Evolutionary conservation across 2,888 invertebrate species (phyloP), one percentile per base, ranked within the genome.

Genomic region (Platerodrilus igneus): DNA sequence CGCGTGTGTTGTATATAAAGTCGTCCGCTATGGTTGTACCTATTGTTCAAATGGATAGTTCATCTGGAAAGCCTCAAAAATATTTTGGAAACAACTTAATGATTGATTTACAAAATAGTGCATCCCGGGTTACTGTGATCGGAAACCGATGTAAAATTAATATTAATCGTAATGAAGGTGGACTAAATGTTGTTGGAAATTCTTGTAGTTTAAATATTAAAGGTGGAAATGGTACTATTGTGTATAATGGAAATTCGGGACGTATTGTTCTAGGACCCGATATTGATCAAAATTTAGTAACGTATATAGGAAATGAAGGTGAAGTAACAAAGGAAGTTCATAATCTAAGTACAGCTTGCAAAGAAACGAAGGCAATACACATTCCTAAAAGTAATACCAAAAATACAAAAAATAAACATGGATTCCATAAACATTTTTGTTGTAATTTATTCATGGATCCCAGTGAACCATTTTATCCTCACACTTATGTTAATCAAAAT

Each of bases 231-330:
- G 53, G 53, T 13, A 36, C 34, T 9, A 47, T 54, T 17, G 25
- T 29, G 21, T 54, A 51, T 18, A 45, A 42, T n/a, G 53, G 53
- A 29, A 51, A 54, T 26, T 36, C 38, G n/a, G 53, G 52, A 1
- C 37, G 42, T 8, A 27, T 52, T 4, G 10, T 40, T 11, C 20
- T 51, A 5, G 53, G 53, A 8, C 11, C 28, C 4, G 20, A 29
- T 6, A 20, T 51, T 27, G 35, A 44, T 9, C 14, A 31, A 4
- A 33, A 26, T 7, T 37, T 40, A 2, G 40, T 53, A n/a, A 40
- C 19, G 5, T 51, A 43, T 9, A 28, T 40, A 3, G 53, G 53
- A 10, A 45, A 50, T 32, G 40, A 41, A 5, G 48, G 45, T 4
- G 41, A 34, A 35, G 43, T 50, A 6, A 10, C 26, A 1, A 33